phyloP scores from a whole-genome alignment of 2,888 invertebrate species.

The Nomada fucata region DNA sequence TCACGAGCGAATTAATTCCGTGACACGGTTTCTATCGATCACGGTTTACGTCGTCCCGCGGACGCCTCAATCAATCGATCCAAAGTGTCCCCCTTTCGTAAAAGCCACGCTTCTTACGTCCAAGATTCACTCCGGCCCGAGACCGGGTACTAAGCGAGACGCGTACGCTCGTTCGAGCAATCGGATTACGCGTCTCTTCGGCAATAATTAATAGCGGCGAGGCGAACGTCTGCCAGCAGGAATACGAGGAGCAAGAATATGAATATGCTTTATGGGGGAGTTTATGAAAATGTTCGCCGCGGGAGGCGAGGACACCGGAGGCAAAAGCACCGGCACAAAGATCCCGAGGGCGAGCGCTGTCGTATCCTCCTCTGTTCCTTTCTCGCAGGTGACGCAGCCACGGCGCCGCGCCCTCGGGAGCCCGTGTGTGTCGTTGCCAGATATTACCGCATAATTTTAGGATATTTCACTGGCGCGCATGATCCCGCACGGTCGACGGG shows the following conservation, averaged over 20 bases:
- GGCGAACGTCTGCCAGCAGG: background rate
- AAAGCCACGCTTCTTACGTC: background rate
- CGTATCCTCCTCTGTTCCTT: slow-evolving; percentile 59
- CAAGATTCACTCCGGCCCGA: background rate
- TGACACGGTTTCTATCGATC: slow-evolving; percentile 64
- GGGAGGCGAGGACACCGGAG: slow-evolving; percentile 66
- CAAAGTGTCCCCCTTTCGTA: background rate
- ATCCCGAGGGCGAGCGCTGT: slow-evolving; percentile 64
- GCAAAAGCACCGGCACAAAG: slow-evolving; percentile 55
- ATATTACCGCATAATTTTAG: slow-evolving; percentile 81
- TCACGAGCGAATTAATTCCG: slow-evolving; percentile 69
- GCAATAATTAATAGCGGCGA: slow-evolving; percentile 58
- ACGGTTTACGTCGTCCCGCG: slow-evolving; percentile 29
- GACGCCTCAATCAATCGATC: background rate
- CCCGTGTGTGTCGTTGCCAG: slow-evolving; percentile 70
- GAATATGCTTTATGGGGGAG: slow-evolving; percentile 74
- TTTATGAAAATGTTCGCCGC: slow-evolving; percentile 79
- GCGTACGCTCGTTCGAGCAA: background rate
- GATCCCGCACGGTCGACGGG: slow-evolving; percentile 63
- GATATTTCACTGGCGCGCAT: slow-evolving; percentile 74
- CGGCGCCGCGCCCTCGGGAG: slow-evolving; percentile 58
- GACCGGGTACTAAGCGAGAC: background rate
- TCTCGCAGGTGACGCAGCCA: slow-evolving; percentile 70
- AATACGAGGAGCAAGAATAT: slow-evolving; percentile 33
- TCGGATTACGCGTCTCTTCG: slow-evolving; percentile 4